Percentiles rank a stretch among this genome's conserved stretches.
These are phyloP conservation scores for Nudaria mundana DNA, from an alignment of 2,888 invertebrate species.

Conservation along the genomic window DNA sequence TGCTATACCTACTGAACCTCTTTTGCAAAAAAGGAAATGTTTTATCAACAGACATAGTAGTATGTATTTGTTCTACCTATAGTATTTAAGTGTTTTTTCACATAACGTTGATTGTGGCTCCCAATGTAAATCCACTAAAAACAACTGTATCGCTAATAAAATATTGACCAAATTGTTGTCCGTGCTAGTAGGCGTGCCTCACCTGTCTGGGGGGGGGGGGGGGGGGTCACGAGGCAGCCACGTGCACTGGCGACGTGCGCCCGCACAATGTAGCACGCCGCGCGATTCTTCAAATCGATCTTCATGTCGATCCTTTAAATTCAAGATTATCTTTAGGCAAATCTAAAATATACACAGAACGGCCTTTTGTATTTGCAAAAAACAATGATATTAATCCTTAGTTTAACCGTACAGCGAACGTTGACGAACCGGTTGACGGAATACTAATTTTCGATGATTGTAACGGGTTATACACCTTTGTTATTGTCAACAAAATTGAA, in stretches of 20 bases:
- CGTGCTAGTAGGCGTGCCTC: slow-evolving; percentile 39
- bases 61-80: no score
- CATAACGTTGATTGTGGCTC: no score
- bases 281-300: no score
- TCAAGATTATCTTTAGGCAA: slow-evolving; percentile 32
- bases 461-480: slow-evolving; percentile 29
- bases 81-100: no score
- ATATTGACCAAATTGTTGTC: slow-evolving; percentile 28
- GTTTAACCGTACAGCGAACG: slow-evolving; percentile 15
- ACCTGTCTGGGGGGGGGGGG: slow-evolving; percentile 48
- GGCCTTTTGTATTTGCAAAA: slow-evolving; percentile 14
- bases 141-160: slow-evolving; percentile 19
- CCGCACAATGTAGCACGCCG: slow-evolving; percentile 36
- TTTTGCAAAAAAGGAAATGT: no score
- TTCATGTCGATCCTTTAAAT: slow-evolving; percentile 29
- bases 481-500: slow-evolving; percentile 22
- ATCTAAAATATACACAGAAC: slow-evolving; percentile 19
- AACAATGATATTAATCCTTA: slow-evolving; percentile 24
- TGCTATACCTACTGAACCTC: no score
- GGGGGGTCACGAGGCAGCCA: slow-evolving; percentile 52
- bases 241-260: no score
- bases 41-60: no score
- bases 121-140: no score
- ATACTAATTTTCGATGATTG: slow-evolving; percentile 29
- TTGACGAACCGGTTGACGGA: slow-evolving; percentile 21